Percentiles rank a stretch among this genome's conserved stretches.
phyloP scores from a whole-genome alignment of 2,797 vertebrate species.

The Pangasius djambal region DNA sequence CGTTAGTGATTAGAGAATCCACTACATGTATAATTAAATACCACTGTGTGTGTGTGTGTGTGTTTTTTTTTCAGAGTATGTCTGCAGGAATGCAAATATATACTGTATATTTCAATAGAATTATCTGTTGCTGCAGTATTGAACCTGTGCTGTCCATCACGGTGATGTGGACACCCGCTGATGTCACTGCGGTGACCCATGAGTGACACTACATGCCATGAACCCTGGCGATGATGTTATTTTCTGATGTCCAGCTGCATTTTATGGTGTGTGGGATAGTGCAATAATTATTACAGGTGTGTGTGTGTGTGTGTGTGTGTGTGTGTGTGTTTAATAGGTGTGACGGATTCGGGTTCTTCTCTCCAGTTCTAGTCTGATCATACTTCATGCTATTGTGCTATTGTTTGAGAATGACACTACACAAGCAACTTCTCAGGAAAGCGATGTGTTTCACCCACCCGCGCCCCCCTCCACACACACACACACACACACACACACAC shows the following conservation, averaged over 20 bases:
- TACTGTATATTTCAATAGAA: neutral
- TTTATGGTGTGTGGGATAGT: neutral
- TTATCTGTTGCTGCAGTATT: neutral
- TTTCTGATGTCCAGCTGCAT: neutral
- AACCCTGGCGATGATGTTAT: conserved; percentile 3
- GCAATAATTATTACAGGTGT: neutral
- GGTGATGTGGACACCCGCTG: conserved; percentile 2
- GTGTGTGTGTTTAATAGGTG: neutral
- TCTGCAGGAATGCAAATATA: neutral
- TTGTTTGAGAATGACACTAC: neutral
- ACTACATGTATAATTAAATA: neutral
- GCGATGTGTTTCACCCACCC: neutral
- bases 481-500: neutral
- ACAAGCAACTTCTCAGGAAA: neutral
- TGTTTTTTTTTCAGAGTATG: neutral
- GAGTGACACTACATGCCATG: conserved; percentile 12
- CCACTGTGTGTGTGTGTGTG: neutral
- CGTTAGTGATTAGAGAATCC: neutral
- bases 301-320: neutral
- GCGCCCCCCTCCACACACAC: neutral
- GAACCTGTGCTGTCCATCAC: neutral
- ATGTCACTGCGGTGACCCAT: conserved; percentile 27
- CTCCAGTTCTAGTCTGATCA: neutral
- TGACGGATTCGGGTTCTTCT: neutral
- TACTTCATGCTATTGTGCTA: neutral